Conservation (phyloP, 2,797 vertebrate genomes). For the Cossypha polioptera region DNA sequence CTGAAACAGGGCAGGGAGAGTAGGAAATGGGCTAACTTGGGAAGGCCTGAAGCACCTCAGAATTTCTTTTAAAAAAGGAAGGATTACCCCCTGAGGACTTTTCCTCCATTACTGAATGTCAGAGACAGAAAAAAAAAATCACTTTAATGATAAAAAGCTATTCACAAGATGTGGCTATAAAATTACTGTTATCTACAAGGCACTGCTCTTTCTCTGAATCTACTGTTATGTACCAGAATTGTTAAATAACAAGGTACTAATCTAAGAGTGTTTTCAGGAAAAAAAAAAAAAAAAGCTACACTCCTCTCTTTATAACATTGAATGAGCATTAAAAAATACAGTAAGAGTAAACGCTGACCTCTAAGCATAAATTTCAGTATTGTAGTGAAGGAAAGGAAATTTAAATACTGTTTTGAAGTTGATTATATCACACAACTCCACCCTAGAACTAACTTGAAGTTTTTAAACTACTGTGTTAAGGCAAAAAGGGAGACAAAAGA, state of each 20-base stretch:
- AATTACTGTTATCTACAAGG: conserved; percentile 16
- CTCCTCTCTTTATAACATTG: neutral
- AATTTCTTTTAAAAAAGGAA: conserved; percentile 29
- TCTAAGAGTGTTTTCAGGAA: conserved; percentile 19
- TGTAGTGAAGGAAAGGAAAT: conserved; percentile 9
- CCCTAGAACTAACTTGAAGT: conserved; percentile 21
- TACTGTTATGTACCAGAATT: conserved; percentile 15
- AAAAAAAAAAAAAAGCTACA: neutral
- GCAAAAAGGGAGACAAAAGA: neutral
- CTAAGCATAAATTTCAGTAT: neutral
- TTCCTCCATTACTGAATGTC: conserved; percentile 37
- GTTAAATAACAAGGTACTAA: conserved; percentile 28
- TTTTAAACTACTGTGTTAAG: conserved; percentile 3
- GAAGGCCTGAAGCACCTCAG: neutral
- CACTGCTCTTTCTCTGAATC: conserved; percentile 25
- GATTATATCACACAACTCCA: conserved; percentile 39
- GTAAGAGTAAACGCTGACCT: neutral
- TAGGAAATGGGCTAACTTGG: neutral
- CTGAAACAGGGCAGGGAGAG: neutral
- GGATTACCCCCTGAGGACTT: conserved; percentile 5
- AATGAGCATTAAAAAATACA: neutral
- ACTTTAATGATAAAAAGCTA: conserved; percentile 13
- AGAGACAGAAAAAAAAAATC: conserved; percentile 21
- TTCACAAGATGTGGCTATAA: neutral
- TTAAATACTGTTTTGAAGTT: conserved; percentile 21